Base-by-base conservation (phyloP, 2,797 vertebrate genomes). In the Remorina albescens region DNA sequence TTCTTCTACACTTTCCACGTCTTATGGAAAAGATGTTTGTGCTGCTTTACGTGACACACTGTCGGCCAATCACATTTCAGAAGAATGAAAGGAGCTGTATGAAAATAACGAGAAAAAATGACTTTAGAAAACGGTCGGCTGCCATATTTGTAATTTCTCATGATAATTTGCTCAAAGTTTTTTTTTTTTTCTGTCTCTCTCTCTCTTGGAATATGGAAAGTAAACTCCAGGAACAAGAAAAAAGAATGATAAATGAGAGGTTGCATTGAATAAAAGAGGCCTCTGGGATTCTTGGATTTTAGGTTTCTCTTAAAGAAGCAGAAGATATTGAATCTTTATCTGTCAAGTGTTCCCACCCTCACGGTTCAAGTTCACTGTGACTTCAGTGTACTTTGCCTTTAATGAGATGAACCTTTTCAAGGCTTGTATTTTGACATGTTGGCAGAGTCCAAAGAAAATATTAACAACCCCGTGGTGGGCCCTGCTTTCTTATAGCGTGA, bases 1-100 rank as follows among this genome's bases (percentile, higher is more conserved):
- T 28, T 56, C 56, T 60, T 56, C 55, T 23, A 56, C 26, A 76
- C 76, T n/a, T 73, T 72, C 37, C 55, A 62, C 34, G 13, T 18
- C 15, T 58, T 28, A 36, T 23, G 21, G 3, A 36, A 67, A 66
- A 47, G 1, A 36, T 25, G 1, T 68, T 68, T 19, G 37, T 71
- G 13, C 16, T 18, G 23, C 54, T 19, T 57, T 34, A 54, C 8
- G 28, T 26, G 54, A 54, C 34, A 34, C 12, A 25, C 7, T 70
- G 25, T 11, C 44, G 39, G 21, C 46, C 16, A n/a, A 69, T 30
- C 59, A 59, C 67, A 70, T 71, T 64, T 54, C 4, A 59, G 0
- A 6, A n/a, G n/a, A n/a, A n/a, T n/a, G 26, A 26, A 47, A 55
- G 19, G 26, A 37, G 42, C n/a, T 39, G 19, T 23, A 56, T n/a